These are phyloP conservation scores for Chrysemys picta DNA, from an alignment of 2,113 vertebrate species.

Conservation along the genomic window DNA sequence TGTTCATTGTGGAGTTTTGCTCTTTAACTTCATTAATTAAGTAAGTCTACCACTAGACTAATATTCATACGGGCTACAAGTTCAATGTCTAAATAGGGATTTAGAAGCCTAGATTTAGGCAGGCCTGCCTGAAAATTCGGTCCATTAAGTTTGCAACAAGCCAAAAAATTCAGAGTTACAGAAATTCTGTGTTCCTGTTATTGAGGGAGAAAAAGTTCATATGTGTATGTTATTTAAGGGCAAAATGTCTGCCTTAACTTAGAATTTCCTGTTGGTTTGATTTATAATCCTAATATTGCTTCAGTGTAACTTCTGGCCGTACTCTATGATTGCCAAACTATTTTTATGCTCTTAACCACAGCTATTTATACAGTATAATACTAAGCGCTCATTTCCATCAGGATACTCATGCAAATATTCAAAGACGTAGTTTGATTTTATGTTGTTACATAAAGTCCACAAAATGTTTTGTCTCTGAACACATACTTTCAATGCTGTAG, in stretches of 20 bases:
- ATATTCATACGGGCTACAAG: background rate
- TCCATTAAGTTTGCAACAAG: background rate
- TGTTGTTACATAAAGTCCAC: background rate
- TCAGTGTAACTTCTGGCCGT: background rate
- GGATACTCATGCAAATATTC: rapidly evolving
- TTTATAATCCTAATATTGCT: background rate
- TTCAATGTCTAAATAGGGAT: no score
- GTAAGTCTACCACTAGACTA: background rate
- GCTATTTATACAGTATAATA: rapidly evolving
- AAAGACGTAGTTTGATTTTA: background rate
- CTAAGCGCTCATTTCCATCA: background rate
- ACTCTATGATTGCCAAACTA: background rate
- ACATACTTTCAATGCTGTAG: background rate
- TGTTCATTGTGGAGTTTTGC: rapidly evolving
- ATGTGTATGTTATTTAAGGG: background rate
- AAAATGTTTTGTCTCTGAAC: rapidly evolving
- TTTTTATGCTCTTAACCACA: constrained; percentile 35
- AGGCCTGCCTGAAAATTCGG: background rate
- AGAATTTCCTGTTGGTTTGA: background rate
- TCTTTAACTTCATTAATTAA: rapidly evolving
- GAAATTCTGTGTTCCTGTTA: background rate
- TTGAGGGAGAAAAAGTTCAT: background rate
- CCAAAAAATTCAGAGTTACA: background rate
- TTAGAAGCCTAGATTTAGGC: background rate
- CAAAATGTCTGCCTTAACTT: background rate